These are phyloP conservation scores for Hestina assimilis DNA, from an alignment of 1,140 invertebrate species.

Conservation along the genomic window DNA sequence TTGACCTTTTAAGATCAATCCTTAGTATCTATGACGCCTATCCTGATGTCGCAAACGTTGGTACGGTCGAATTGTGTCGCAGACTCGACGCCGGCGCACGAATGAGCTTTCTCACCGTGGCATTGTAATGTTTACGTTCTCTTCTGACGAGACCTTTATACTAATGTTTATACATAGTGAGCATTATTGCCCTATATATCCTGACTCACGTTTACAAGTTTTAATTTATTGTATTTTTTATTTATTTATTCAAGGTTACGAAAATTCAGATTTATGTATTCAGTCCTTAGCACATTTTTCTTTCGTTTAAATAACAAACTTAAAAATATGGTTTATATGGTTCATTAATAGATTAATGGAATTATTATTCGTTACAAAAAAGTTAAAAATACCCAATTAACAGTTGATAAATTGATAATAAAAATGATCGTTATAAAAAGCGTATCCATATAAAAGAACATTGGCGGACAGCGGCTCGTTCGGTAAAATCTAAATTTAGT, in stretches of 20 bases:
- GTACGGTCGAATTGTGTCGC: constrained; percentile 45
- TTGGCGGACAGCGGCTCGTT: neutral
- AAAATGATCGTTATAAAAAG: neutral
- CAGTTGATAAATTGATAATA: neutral
- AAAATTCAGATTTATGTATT: too few relatives aligned
- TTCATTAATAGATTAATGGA: too few relatives aligned
- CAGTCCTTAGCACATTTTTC: too few relatives aligned
- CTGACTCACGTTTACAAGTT: constrained; percentile 2
- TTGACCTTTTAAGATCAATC: constrained; percentile 37
- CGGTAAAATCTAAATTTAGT: neutral
- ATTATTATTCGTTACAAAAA: too few relatives aligned
- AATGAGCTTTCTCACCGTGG: constrained; percentile 61
- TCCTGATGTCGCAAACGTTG: constrained; percentile 56
- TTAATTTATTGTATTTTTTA: neutral
- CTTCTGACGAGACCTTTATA: constrained; percentile 52
- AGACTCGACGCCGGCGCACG: constrained; percentile 30
- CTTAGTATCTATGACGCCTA: constrained; percentile 33
- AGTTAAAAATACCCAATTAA: neutral
- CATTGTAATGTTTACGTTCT: constrained; percentile 60
- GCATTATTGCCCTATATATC: constrained; percentile 20
- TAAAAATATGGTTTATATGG: too few relatives aligned
- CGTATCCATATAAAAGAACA: neutral
- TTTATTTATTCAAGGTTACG: neutral
- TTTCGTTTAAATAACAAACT: too few relatives aligned
- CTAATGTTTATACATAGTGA: constrained; percentile 33